These are phyloP conservation scores for Albula goreensis DNA, from an alignment of 2,113 vertebrate genomes.

Conservation along the genomic window DNA sequence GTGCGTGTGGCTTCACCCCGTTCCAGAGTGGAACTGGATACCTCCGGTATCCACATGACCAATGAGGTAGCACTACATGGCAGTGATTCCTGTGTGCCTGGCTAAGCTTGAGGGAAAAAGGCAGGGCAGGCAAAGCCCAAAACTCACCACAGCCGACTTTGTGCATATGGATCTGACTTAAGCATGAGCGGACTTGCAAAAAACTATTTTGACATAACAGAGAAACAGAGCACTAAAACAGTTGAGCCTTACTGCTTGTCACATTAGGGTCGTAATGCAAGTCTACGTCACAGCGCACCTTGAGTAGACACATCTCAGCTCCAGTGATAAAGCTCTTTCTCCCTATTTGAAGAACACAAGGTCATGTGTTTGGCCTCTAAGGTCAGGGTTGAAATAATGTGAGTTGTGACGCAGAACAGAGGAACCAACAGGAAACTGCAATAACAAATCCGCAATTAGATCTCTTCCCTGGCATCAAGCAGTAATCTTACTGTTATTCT, in stretches of 20 bases:
- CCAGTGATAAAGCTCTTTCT: background rate
- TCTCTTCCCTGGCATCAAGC: constrained; percentile 38
- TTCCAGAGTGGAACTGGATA: constrained; percentile 2
- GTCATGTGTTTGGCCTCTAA: constrained; percentile 28
- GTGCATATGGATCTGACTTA: background rate
- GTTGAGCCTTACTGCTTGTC: background rate
- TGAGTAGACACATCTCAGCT: constrained; percentile 24
- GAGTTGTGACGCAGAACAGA: constrained; percentile 56
- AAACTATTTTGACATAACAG: background rate
- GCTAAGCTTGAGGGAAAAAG: background rate
- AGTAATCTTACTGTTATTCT: constrained; percentile 28
- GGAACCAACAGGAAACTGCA: constrained; percentile 27
- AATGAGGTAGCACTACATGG: background rate
- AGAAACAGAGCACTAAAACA: background rate
- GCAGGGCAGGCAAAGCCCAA: too few relatives aligned
- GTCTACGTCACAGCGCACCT: background rate
- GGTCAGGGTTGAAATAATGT: constrained; percentile 59
- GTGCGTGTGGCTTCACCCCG: background rate
- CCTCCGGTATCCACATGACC: background rate
- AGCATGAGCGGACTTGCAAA: background rate
- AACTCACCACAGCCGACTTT: background rate
- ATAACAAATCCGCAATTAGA: constrained; percentile 44
- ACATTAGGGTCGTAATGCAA: background rate
- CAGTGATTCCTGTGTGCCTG: background rate
- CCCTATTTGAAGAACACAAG: constrained; percentile 31